Base-by-base conservation (phyloP, 2,888 invertebrate genomes). In the Panopea generosa region DNA sequence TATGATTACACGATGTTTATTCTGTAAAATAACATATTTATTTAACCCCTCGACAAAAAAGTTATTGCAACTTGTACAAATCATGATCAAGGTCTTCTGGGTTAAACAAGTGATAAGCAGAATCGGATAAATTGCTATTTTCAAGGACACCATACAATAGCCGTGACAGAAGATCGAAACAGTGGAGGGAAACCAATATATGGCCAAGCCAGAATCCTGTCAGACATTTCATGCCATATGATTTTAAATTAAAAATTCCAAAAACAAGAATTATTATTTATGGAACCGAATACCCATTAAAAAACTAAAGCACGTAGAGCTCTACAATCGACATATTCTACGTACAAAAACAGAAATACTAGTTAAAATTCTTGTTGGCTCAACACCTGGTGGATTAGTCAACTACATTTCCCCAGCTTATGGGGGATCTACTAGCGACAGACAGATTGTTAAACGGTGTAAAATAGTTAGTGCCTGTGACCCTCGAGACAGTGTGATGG, bases 291-390 rank as follows among this genome's bases (percentile, higher is more conserved):
- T 82, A 78, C 27, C 84, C 86, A 77, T n/a, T n/a, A 79, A 52
- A 85, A 78, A 57, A 79, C 84, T 52, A 71, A 73, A 52, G 27
- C 59, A 9, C 77, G 82, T n/a, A 52, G 29, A 6, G 62, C 77
- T n/a, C 85, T 86, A 49, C 84, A 83, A 47, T 50, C 77, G 9
- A 85, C 83, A 40, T 86, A 73, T 60, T 82, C 83, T 0, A 82
- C 86, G 9, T 84, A 84, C 53, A 86, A 84, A 61, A 86, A 87
- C 49, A 60, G 83, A 20, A 86, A 85, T 29, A 86, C 86, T 20
- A n/a, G 71, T 83, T 1, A 87, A 86, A 71, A 59, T 78, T 1
- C 60, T 83, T 16, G 63, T 65, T 26, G 85, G 84, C 6, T n/a
- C 53, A 11, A 77, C 82, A 29, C 84, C 86, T 27, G 85, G 83